Conservation (phyloP, 2,797 vertebrate species). For the Sebastiscus albofasciatus region DNA sequence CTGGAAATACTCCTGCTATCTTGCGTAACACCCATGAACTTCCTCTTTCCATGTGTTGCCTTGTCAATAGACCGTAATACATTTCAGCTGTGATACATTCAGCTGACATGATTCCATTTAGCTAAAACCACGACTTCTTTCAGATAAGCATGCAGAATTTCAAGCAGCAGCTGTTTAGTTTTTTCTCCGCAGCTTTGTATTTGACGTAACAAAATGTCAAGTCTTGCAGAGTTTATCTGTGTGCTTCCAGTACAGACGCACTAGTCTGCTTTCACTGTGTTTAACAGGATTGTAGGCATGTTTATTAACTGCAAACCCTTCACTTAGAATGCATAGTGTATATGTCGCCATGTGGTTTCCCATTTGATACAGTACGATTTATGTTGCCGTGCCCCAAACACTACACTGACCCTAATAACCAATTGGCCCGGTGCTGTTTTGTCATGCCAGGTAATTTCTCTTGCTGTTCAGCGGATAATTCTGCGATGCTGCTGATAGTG, state of each 20-base stretch:
- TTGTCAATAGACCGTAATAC: conserved; percentile 10
- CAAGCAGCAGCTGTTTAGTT: conserved; percentile 15
- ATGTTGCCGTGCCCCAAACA: conserved; percentile 32
- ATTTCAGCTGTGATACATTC: conserved; percentile 13
- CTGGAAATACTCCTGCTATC: conserved; percentile 29
- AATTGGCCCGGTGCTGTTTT: conserved; percentile 28
- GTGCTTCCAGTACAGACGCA: neutral
- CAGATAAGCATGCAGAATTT: conserved; percentile 30
- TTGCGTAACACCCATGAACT: conserved; percentile 19
- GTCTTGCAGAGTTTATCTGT: conserved; percentile 24
- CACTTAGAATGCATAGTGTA: neutral
- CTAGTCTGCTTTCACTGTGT: neutral
- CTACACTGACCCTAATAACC: conserved; percentile 53
- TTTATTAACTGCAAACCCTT: conserved; percentile 41
- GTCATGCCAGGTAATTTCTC: conserved; percentile 45
- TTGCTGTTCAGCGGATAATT: conserved; percentile 38
- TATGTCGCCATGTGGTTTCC: neutral
- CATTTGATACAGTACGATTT: conserved; percentile 41
- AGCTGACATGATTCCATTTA: conserved; percentile 40
- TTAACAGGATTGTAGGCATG: conserved; percentile 32
- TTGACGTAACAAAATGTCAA: conserved; percentile 40
- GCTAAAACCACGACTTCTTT: conserved; percentile 41
- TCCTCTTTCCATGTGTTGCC: neutral
- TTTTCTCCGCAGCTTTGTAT: conserved; percentile 19
- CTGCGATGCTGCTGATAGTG: neutral